Evolutionary conservation across 2,888 invertebrate genomes (phyloP), one percentile per base, ranked within the genome.

Genomic region (Drosophila cracens): DNA sequence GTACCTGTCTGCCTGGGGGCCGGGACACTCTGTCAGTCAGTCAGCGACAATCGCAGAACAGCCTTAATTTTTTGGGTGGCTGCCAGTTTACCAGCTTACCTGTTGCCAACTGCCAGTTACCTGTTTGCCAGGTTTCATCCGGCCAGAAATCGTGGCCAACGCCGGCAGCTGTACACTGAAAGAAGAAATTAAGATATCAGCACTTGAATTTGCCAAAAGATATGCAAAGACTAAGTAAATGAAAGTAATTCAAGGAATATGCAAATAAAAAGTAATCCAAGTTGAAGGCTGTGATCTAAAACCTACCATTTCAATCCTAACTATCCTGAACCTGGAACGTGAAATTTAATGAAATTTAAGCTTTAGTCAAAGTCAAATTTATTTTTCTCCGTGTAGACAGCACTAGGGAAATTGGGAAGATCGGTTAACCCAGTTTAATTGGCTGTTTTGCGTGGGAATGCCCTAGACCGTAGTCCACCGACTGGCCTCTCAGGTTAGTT

Each of bases 401-500:
- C 34, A n/a, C 27, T 63, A 81, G 71, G 78, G 75, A 75, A 74
- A 84, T 71, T 46, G 62, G 49, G 48, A 56, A 57, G 48, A 61
- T 74, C 36, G 63, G 72, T 61, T 70, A 83, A 79, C 82, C 83
- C 73, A 81, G 75, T 85, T 87, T 65, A 80, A 82, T 87, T 74
- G 74, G 61, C 82, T 25, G 16, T 66, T 67, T 66, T 82, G 88
- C 83, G 89, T 85, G 85, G 85, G 85, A 85, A 85, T 73, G 43
- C 80, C 77, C 77, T 81, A 79, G 68, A 72, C 74, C 74, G 52
- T 27, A 43, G 70, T 33, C 38, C 31, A 38, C 60, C 33, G 57
- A 62, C 38, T 43, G 40, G 46, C 25, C 51, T 4, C 65, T 33
- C 43, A 16, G 49, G 59, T 57, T 43, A 49, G 56, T 66, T 60